A percentile compares a stretch with the other conserved stretches of the same genome.
phyloP scores from a whole-genome alignment of 2,888 invertebrate genomes.

The Busseola fusca region DNA sequence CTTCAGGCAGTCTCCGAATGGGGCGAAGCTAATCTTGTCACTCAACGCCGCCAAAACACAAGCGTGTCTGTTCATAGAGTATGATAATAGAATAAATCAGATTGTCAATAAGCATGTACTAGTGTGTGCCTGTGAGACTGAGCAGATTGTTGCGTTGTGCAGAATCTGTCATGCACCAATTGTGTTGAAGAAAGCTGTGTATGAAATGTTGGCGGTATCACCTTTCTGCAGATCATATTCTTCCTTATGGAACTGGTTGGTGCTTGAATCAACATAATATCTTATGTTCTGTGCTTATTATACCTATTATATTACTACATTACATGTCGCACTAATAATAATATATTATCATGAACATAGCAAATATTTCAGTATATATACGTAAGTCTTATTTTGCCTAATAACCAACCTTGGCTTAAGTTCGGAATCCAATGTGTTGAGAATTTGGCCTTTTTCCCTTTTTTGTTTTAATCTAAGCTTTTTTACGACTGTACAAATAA shows the following conservation, averaged over 20 bases:
- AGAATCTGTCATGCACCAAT: constrained; percentile 77
- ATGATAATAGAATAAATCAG: constrained; percentile 31
- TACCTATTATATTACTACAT: not conserved
- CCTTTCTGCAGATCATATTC: constrained; percentile 73
- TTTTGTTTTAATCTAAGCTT: no score
- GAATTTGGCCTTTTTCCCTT: no score
- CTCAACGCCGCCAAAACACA: no score
- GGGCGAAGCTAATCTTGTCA: no score
- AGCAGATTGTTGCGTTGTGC: constrained; percentile 53
- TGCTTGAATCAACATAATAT: not conserved
- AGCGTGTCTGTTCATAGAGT: no score
- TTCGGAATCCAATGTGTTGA: no score
- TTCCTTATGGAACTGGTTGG: constrained; percentile 67
- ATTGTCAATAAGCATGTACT: constrained; percentile 32
- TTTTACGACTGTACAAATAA: no score
- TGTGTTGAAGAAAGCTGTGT: constrained; percentile 77
- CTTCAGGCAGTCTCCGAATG: no score
- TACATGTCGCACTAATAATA: not conserved
- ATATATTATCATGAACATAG: not conserved
- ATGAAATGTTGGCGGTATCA: constrained; percentile 67
- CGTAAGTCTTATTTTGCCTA: no score
- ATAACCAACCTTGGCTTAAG: no score
- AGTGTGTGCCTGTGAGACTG: constrained; percentile 18
- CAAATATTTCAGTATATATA: not conserved
- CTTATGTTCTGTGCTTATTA: not conserved